These are phyloP conservation scores for Caiman crocodilus DNA, from an alignment of 2,797 vertebrate genomes.

Conservation along the genomic window DNA sequence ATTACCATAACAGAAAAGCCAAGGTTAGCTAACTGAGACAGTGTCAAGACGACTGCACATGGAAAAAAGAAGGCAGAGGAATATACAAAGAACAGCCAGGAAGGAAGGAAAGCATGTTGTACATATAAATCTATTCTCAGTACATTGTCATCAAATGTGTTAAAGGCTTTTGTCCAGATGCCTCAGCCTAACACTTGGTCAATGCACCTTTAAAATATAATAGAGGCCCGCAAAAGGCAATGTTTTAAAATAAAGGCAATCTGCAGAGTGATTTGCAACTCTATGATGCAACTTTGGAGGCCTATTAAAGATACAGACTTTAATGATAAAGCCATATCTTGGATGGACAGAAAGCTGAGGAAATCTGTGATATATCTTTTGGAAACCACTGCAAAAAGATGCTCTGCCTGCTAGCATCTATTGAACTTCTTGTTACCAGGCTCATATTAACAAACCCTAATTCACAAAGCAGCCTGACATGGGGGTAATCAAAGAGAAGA, in stretches of 20 bases:
- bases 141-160: neutral
- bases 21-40: neutral
- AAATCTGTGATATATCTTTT: neutral
- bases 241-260: neutral
- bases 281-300: neutral
- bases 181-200: constrained; percentile 48
- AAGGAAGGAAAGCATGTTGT: neutral
- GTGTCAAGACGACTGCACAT: neutral
- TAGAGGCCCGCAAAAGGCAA: neutral
- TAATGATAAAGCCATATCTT: neutral
- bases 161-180: constrained; percentile 24
- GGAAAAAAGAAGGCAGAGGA: constrained; percentile 8
- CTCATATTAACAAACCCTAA: neutral
- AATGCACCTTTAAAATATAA: neutral
- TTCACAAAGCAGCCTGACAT: neutral
- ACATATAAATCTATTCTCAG: constrained; percentile 35
- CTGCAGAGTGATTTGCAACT: neutral
- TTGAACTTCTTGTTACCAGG: neutral
- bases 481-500: neutral
- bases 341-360: neutral
- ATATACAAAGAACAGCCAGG: neutral
- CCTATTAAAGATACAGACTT: neutral
- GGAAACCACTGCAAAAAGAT: neutral
- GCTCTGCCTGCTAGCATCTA: neutral
- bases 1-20: neutral